Evolutionary conservation across 2,113 vertebrate species (phyloP), one percentile per base, ranked within the genome.

Genomic region (Laterallus jamaicensis): DNA sequence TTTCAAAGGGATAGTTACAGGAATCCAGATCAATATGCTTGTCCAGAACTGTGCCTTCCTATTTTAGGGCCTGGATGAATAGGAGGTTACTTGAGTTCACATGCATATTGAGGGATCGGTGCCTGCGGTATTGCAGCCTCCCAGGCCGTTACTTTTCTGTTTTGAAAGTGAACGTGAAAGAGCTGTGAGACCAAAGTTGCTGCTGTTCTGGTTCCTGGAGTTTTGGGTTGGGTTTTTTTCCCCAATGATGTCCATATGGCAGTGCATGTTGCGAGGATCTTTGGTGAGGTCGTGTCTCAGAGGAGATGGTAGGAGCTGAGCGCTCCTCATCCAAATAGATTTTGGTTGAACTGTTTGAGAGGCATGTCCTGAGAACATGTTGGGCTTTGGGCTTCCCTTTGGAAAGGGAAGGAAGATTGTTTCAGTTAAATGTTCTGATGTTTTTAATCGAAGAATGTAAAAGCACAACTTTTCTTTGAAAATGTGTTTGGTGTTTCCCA

Each of bases 1-100:
- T 97, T 96, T 97, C 96, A 96, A 96, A 97, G 95, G 93, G 91
- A 95, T 93, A 95, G 88, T 96, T 97, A 95, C 96, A 97, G 96
- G 97, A 97, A 97, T 94, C 92, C 92, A 96, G 96, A 97, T 97
- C 97, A 95, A 96, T 97, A 97, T 94, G 79, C 96, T 93, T 94
- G 91, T 96, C 94, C 95, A 97, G 95, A 93, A 90, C 92, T 95
- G 76, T 92, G 92, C 92, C 88, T 96, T 95, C 92, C 93, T 97
- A 95, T 96, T 97, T 95, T 95, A 93, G 81, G 90, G 62, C 77
- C 70, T 94, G 93, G 92, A 91, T 97, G 96, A 97, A 96, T 94
- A 96, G 89, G 77, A 82, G 96, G 96, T 97, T 96, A 96, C 96
- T 95, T 84, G 78, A 95, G 96, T 97, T 96, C 96, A 94, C 91